Evolutionary conservation across 2,113 vertebrate genomes (phyloP).

Genomic region (Lagopus leucura): DNA sequence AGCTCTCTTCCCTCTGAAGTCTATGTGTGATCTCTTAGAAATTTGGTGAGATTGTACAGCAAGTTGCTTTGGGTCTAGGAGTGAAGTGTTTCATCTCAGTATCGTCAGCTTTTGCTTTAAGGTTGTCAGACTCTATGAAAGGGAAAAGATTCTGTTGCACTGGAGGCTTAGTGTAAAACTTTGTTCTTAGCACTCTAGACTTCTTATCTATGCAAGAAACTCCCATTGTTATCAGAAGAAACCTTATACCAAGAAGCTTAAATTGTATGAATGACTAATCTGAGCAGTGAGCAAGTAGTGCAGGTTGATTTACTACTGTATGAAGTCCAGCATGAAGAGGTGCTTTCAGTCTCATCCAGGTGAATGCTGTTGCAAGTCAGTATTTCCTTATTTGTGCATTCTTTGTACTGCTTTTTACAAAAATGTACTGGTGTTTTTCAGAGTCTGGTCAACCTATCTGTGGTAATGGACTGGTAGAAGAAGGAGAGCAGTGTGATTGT

Average conservation of each 20-base stretch:
- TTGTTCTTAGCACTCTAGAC: not conserved
- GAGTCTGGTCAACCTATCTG: conserved; percentile 97
- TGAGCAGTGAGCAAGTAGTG: not conserved
- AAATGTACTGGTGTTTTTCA: conserved; percentile 61
- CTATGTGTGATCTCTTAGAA: no score
- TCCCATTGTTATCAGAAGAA: not conserved
- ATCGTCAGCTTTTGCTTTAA: not conserved
- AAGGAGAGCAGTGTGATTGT: conserved; percentile 93
- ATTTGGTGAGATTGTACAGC: not conserved
- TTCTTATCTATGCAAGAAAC: not conserved
- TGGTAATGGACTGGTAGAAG: conserved; percentile 95
- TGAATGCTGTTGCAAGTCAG: not conserved
- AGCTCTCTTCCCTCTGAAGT: no score
- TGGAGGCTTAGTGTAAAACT: not conserved
- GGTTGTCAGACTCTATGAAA: not conserved
- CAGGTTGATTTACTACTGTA: not conserved
- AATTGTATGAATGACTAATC: not conserved
- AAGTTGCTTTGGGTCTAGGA: not conserved
- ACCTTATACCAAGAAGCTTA: not conserved
- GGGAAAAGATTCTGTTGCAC: not conserved
- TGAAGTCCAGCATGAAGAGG: not conserved
- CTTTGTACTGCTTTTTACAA: not conserved
- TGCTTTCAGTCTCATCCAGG: not conserved
- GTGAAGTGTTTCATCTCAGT: not conserved
- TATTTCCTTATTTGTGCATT: not conserved